Conservation (phyloP, 2,888 invertebrate species). For the Lasius fuliginosus region DNA sequence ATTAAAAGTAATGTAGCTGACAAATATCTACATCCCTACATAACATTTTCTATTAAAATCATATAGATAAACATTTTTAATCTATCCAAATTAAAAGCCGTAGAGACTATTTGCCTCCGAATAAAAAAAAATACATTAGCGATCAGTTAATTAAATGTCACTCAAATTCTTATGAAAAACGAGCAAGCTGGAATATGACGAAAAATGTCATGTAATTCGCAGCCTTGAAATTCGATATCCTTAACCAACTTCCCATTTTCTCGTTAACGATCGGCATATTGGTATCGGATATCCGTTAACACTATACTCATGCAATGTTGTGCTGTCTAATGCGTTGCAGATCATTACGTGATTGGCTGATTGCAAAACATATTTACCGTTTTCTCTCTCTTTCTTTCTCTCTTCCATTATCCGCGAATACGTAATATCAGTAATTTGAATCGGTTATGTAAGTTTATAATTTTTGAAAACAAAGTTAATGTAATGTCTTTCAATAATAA, state of each 20-base stretch:
- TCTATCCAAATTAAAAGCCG: neutral
- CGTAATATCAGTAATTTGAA: neutral
- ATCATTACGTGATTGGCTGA: conserved; percentile 68
- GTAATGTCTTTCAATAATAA: neutral
- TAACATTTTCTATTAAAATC: conserved; percentile 3
- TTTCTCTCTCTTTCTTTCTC: neutral
- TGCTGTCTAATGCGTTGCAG: conserved; percentile 36
- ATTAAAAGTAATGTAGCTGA: neutral
- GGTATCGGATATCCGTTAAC: conserved; percentile 61
- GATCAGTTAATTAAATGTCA: conserved; percentile 32
- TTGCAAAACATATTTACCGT: conserved; percentile 59
- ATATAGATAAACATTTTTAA: neutral
- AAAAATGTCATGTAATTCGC: conserved; percentile 47
- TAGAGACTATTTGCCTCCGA: neutral
- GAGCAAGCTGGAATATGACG: neutral
- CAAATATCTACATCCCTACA: neutral
- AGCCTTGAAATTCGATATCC: conserved; percentile 42
- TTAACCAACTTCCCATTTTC: conserved; percentile 45
- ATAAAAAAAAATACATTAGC: neutral
- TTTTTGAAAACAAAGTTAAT: neutral
- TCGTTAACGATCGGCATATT: conserved; percentile 53
- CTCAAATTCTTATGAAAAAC: neutral
- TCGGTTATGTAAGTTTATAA: neutral
- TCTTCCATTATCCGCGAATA: neutral
- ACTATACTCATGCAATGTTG: conserved; percentile 35